Percentiles rank a stretch among this genome's conserved stretches.
These are phyloP conservation scores for Andrena dorsata DNA, from an alignment of 2,888 invertebrate species.

Conservation along the genomic window DNA sequence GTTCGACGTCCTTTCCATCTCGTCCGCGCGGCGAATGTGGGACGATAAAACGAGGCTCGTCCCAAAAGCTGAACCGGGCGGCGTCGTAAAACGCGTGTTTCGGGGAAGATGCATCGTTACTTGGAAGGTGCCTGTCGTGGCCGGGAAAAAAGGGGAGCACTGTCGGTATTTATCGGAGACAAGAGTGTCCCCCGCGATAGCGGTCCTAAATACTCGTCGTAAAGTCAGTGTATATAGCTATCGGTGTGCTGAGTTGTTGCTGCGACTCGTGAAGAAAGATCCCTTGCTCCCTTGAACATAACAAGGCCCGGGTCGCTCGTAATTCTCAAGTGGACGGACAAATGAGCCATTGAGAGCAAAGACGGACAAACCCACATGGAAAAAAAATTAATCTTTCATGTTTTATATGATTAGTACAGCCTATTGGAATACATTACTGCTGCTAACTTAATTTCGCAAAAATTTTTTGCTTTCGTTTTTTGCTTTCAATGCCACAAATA, in stretches of 20 bases:
- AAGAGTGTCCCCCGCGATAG: slow-evolving; percentile 36
- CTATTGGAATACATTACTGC: no score
- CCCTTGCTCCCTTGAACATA: neutral
- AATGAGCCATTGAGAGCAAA: no score
- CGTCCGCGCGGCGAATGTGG: slow-evolving; percentile 68
- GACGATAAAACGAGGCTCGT: slow-evolving; percentile 71
- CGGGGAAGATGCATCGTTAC: slow-evolving; percentile 69
- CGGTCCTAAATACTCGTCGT: slow-evolving; percentile 34
- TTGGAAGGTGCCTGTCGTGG: slow-evolving; percentile 57
- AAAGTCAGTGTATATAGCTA: slow-evolving; percentile 23
- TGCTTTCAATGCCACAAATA: no score
- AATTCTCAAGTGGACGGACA: neutral
- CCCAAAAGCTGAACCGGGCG: slow-evolving; percentile 63
- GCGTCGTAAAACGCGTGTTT: slow-evolving; percentile 69
- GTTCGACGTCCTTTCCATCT: slow-evolving; percentile 71
- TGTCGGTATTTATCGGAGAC: slow-evolving; percentile 31
- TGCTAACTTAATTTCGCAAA: no score
- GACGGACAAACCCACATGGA: no score
- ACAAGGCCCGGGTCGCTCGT: neutral
- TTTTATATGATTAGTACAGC: no score
- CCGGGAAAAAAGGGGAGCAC: slow-evolving; percentile 29
- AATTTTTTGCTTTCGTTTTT: no score
- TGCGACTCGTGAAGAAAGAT: neutral
- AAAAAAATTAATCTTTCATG: no score
- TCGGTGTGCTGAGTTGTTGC: neutral